phyloP scores from a whole-genome alignment of 2,113 vertebrate species.

The Cygnus atratus region DNA sequence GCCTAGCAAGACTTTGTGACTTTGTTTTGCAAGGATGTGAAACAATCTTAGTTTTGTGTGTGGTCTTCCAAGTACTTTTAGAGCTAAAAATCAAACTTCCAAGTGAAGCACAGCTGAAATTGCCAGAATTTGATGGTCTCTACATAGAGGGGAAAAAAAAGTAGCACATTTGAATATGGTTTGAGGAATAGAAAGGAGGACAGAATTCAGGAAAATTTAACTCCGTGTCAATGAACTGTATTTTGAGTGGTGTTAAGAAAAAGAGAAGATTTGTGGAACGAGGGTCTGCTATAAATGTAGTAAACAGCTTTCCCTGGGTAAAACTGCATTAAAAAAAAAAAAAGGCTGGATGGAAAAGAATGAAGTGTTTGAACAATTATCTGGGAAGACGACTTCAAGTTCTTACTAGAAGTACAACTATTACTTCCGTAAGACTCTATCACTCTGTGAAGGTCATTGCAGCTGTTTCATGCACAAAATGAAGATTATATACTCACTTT shows the following conservation, averaged over 20 bases:
- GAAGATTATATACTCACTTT: not conserved
- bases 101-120: not conserved
- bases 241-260: not conserved
- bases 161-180: not conserved
- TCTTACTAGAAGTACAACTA: not conserved
- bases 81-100: not conserved
- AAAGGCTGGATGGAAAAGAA: not conserved
- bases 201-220: not conserved
- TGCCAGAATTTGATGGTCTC: not conserved
- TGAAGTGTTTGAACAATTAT: not conserved
- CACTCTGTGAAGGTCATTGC: not conserved
- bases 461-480: not conserved
- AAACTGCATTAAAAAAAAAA: not conserved
- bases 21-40: not conserved
- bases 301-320: not conserved
- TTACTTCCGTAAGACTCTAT: not conserved
- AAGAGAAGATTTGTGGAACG: not conserved
- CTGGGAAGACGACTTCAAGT: fast-evolving
- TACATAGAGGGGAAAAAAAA: not conserved
- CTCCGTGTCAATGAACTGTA: not conserved
- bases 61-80: not conserved
- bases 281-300: not conserved
- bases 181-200: not conserved
- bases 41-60: not conserved
- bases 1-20: not conserved